Conservation (phyloP, 2,797 vertebrate genomes). For the Phalloptychus januarius region DNA sequence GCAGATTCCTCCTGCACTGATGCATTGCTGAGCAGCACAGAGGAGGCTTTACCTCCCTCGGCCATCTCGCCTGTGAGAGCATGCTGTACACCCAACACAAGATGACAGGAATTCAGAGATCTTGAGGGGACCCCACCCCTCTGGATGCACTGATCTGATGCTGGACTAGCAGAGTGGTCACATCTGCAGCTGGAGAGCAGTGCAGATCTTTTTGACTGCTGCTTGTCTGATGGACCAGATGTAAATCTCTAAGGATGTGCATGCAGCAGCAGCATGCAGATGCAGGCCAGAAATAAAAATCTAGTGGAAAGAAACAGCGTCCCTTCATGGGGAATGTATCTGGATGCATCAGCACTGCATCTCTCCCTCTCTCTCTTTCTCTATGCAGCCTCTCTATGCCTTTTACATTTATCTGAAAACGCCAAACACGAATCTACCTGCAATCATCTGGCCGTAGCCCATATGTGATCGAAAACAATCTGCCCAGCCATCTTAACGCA, state of each 20-base stretch:
- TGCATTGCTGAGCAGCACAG: slow-evolving; percentile 7
- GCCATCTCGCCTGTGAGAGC: slow-evolving; percentile 6
- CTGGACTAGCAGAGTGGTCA: slow-evolving; percentile 38
- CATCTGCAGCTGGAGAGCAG: slow-evolving; percentile 49
- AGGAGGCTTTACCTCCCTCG: background rate
- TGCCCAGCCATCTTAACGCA: slow-evolving; percentile 62
- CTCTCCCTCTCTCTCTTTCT: background rate
- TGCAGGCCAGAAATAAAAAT: slow-evolving; percentile 15
- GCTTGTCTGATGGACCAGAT: slow-evolving; percentile 22
- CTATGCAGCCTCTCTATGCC: slow-evolving; percentile 36
- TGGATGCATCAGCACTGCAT: slow-evolving; percentile 9
- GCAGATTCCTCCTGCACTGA: slow-evolving; percentile 30
- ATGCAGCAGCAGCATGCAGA: slow-evolving; percentile 10
- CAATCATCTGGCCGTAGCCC: slow-evolving; percentile 36
- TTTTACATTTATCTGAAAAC: slow-evolving; percentile 23
- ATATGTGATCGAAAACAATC: slow-evolving; percentile 47
- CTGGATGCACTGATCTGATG: slow-evolving; percentile 55
- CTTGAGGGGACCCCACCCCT: slow-evolving; percentile 70
- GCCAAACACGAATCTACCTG: slow-evolving; percentile 47
- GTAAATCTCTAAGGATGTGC: slow-evolving; percentile 6
- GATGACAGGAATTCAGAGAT: slow-evolving; percentile 33
- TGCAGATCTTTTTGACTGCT: slow-evolving; percentile 9
- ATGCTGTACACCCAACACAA: slow-evolving; percentile 23
- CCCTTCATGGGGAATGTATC: slow-evolving; percentile 9
- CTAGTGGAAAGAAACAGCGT: slow-evolving; percentile 15